Conservation (phyloP, 2,113 vertebrate species). For the Bujurquina vittata region DNA sequence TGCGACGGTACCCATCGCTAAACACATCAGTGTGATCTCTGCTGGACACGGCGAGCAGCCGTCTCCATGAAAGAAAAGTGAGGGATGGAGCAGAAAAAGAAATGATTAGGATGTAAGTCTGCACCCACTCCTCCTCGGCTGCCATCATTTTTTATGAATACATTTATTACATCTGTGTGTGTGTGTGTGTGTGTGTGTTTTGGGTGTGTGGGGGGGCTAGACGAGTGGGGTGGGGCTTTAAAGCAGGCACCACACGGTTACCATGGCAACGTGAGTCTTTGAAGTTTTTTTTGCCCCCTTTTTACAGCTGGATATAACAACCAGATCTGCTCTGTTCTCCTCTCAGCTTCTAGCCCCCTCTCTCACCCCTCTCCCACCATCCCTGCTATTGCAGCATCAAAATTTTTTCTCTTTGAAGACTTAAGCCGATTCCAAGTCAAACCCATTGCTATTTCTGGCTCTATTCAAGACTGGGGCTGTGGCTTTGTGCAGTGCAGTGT, state of each 20-base stretch:
- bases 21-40: slow-evolving; percentile 59
- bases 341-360: slow-evolving; percentile 16
- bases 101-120: slow-evolving; percentile 17
- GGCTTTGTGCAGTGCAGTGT: slow-evolving; percentile 63
- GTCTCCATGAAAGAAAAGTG: slow-evolving; percentile 9
- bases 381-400: slow-evolving; percentile 73
- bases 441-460: slow-evolving; percentile 79
- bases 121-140: slow-evolving; percentile 31
- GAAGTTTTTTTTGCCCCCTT: slow-evolving; percentile 66
- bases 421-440: slow-evolving; percentile 82
- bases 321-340: slow-evolving; percentile 61
- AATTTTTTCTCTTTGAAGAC: slow-evolving; percentile 79
- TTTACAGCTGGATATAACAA: slow-evolving; percentile 75
- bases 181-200: slow-evolving; percentile 31
- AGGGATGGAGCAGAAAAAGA: neutral
- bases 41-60: slow-evolving; percentile 34
- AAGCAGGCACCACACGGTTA: slow-evolving; percentile 74
- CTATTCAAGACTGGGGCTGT: slow-evolving; percentile 65
- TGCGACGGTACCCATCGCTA: slow-evolving; percentile 47
- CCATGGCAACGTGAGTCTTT: slow-evolving; percentile 80
- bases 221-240: slow-evolving; percentile 50
- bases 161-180: slow-evolving; percentile 47
- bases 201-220: slow-evolving; percentile 9
- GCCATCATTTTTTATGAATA: slow-evolving; percentile 59
- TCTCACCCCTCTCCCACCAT: slow-evolving; percentile 11